Evolutionary conservation across 1,140 invertebrate genomes (phyloP).

Genomic region (Eumeta japonica): DNA sequence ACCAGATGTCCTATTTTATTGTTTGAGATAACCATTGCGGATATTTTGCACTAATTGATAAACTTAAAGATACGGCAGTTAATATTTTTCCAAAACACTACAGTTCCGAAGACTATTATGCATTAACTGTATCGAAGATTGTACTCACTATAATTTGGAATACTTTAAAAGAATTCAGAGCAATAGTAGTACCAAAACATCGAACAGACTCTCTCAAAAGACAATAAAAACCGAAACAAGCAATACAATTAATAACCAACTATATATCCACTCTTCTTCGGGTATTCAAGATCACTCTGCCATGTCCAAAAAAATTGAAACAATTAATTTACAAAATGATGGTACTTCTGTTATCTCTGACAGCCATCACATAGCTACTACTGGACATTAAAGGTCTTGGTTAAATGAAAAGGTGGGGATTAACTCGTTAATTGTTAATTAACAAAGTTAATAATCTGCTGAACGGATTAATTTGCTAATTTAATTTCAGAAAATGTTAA

Average conservation of each 20-base stretch:
- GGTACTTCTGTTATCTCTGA: background rate
- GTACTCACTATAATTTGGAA: constrained; percentile 6
- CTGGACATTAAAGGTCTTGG: constrained; percentile 14
- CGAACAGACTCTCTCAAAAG: too few species aligned
- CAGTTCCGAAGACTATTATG: constrained; percentile 15
- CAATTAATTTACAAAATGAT: background rate
- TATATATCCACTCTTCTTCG: too few species aligned
- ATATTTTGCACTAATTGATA: constrained; percentile 7
- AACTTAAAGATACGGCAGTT: constrained; percentile 16
- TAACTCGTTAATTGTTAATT: too few species aligned
- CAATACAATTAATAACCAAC: too few species aligned
- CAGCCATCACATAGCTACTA: constrained; percentile 3
- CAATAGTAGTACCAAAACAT: too few species aligned
- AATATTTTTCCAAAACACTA: constrained; percentile 12
- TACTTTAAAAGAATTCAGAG: constrained; percentile 2
- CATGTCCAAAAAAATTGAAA: constrained; percentile 3
- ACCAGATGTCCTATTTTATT: too few species aligned
- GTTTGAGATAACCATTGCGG: too few species aligned
- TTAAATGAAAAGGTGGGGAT: constrained; percentile 10
- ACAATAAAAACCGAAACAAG: too few species aligned
- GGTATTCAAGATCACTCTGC: too few species aligned
- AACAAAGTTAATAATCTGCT: too few species aligned
- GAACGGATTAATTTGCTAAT: too few species aligned
- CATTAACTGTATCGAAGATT: constrained; percentile 9
- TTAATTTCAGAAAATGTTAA: too few species aligned